Conservation (phyloP, 2,888 invertebrate species). For the Endomychus coccineus region DNA sequence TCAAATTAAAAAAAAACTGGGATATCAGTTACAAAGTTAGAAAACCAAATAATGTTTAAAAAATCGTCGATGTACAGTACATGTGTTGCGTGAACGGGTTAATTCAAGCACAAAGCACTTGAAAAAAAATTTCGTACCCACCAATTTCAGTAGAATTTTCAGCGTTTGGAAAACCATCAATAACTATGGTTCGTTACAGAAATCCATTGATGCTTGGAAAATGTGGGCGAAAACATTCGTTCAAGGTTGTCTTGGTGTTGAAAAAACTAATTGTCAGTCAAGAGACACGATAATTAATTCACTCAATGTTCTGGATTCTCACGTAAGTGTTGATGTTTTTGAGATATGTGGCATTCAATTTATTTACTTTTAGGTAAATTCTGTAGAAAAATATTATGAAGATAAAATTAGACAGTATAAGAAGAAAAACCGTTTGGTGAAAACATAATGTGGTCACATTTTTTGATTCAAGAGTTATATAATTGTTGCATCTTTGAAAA, state of each 20-base stretch:
- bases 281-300: constrained; percentile 10
- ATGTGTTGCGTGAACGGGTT: no score
- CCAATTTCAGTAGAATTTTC: neutral
- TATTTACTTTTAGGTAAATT: constrained; percentile 7
- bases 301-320: constrained; percentile 7
- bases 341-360: no score
- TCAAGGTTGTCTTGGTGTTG: constrained; percentile 11
- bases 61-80: no score
- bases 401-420: constrained; percentile 15
- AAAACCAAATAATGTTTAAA: no score
- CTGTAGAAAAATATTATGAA: constrained; percentile 11
- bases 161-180: no score
- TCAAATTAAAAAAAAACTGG: no score
- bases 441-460: no score
- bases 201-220: constrained; percentile 14
- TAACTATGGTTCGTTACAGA: constrained; percentile 8
- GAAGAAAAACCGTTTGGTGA: constrained; percentile 5
- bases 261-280: constrained; percentile 10
- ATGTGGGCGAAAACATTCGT: constrained; percentile 14
- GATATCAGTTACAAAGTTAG: no score
- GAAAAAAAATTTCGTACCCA: no score
- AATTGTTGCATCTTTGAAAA: no score
- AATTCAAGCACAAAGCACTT: no score
- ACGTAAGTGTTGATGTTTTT: constrained; percentile 4
- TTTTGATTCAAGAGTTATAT: no score